A percentile compares a stretch with the other conserved stretches of the same genome.
phyloP scores from a whole-genome alignment of 1,140 invertebrate species.

The Dufourea novaeangliae region DNA sequence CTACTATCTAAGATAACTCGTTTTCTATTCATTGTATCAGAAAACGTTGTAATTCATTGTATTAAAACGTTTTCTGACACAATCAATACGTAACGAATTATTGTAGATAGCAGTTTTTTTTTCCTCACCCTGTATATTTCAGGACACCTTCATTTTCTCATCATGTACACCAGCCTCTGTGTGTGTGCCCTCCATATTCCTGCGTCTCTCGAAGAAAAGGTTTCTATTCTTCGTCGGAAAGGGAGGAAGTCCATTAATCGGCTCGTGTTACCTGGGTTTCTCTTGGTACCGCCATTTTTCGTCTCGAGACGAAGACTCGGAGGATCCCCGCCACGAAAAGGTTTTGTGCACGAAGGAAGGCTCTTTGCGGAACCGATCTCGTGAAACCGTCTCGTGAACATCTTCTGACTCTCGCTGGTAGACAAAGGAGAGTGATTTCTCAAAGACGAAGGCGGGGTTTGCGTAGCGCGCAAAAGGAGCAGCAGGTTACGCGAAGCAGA shows the following conservation, averaged over 20 bases:
- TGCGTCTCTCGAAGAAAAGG: not conserved
- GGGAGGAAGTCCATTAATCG: slow-evolving; percentile 61
- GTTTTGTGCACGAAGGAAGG: not conserved
- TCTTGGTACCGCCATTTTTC: slow-evolving; percentile 35
- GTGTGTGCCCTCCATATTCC: too few relatives aligned
- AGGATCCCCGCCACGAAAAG: slow-evolving; percentile 8
- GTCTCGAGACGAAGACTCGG: not conserved
- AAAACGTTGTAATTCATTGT: too few relatives aligned
- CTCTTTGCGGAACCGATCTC: not conserved
- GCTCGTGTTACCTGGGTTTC: slow-evolving; percentile 49
- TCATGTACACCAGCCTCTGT: not conserved
- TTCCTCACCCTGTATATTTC: too few relatives aligned
- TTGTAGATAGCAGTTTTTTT: too few relatives aligned
- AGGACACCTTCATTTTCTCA: not conserved
- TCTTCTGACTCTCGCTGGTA: not conserved
- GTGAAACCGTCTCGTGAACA: not conserved
- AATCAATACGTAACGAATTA: too few relatives aligned
- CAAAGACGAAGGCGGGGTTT: slow-evolving; percentile 1
- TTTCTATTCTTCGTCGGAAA: slow-evolving; percentile 6
- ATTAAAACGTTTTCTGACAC: too few relatives aligned
- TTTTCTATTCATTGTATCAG: too few relatives aligned
- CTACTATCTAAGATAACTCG: too few relatives aligned
- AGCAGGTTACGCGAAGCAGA: not conserved
- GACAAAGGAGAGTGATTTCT: slow-evolving; percentile 9
- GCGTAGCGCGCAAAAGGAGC: slow-evolving; percentile 7